Percentiles rank a stretch among this genome's conserved stretches.
phyloP scores from a whole-genome alignment of 2,113 vertebrate genomes.

The Anseranas semipalmata region DNA sequence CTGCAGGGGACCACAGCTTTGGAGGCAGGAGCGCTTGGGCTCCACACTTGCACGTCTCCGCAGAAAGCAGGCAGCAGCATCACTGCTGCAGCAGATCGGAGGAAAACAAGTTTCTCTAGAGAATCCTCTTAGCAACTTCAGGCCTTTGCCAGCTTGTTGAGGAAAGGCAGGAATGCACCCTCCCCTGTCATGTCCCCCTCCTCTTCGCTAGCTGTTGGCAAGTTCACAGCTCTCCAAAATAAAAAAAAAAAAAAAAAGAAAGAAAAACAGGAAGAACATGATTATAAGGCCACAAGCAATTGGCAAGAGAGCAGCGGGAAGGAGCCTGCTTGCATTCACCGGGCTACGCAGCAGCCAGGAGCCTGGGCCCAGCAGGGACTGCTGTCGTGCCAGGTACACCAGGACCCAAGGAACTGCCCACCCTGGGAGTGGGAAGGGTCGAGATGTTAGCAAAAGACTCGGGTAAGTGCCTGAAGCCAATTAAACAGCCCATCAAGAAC shows the following conservation, averaged over 20 bases:
- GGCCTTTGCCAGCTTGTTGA: neutral
- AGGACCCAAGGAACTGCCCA: rapidly evolving
- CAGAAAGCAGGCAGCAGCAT: rapidly evolving
- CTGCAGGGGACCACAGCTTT: rapidly evolving
- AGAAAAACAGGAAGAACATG: rapidly evolving
- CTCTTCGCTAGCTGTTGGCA: neutral
- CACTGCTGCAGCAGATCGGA: rapidly evolving
- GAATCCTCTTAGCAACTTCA: rapidly evolving
- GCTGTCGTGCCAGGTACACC: rapidly evolving
- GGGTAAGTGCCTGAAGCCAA: neutral
- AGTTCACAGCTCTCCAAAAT: neutral
- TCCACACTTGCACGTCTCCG: rapidly evolving
- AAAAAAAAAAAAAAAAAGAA: neutral
- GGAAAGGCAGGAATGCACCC: neutral
- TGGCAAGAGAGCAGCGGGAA: neutral
- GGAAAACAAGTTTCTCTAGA: neutral
- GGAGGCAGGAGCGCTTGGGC: rapidly evolving
- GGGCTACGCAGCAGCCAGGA: neutral
- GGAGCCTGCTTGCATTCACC: neutral
- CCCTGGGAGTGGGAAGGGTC: neutral
- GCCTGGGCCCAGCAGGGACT: rapidly evolving
- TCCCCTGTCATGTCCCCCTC: rapidly evolving
- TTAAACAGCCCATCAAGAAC: neutral
- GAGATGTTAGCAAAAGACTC: rapidly evolving
- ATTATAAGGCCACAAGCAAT: rapidly evolving